These are phyloP conservation scores for Pogoniulus pusillus DNA, from an alignment of 2,797 vertebrate genomes.

Conservation along the genomic window DNA sequence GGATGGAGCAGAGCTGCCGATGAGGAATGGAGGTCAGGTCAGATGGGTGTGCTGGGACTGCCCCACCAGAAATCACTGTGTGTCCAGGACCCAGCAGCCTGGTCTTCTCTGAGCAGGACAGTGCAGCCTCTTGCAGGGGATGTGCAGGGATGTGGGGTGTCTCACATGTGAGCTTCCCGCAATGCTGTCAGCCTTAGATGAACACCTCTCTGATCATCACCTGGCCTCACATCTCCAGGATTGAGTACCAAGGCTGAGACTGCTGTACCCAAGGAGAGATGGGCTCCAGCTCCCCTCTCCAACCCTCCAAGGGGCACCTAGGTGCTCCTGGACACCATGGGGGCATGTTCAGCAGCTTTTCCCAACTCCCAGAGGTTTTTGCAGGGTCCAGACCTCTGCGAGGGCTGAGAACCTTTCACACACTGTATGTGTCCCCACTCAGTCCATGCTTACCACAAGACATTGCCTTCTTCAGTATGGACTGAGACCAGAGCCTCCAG, in stretches of 20 bases:
- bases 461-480: not conserved
- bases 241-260: fast-evolving
- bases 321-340: not conserved
- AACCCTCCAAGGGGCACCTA: not conserved
- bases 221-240: not conserved
- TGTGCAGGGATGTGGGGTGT: fast-evolving
- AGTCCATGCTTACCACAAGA: not conserved
- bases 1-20: not conserved
- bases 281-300: not conserved
- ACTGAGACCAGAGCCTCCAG: not conserved
- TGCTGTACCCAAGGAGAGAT: not conserved
- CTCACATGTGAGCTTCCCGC: not conserved
- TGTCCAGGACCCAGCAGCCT: not conserved
- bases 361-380: not conserved
- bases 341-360: not conserved
- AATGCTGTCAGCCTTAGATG: not conserved
- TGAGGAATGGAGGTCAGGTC: not conserved
- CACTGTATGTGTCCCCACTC: not conserved
- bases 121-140: not conserved
- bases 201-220: fast-evolving
- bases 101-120: not conserved
- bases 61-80: not conserved
- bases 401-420: not conserved
- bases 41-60: not conserved
- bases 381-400: fast-evolving